Evolutionary conservation across 2,888 invertebrate genomes (phyloP), one percentile per base, ranked within the genome.

Genomic region (Diaprepes abbreviatus): DNA sequence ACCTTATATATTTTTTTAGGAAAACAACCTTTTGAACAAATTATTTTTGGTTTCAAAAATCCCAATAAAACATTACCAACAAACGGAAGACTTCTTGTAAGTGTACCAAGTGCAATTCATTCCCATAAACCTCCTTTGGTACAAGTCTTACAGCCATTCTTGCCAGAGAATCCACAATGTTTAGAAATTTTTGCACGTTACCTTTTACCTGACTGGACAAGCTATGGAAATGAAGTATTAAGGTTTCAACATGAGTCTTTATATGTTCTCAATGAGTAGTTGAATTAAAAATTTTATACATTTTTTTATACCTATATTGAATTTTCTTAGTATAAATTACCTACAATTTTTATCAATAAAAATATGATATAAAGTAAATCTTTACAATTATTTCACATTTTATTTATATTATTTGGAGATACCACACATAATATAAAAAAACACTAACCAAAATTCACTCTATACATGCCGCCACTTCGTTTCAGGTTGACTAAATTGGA

Each of bases 121-220:
- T 98, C 98, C 0, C 96, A 97, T 82, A 98, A 98, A 84, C 97
- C 97, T 38, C 96, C 97, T 0, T 84, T 98, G 62, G 79, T 85
- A 91, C 93, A 93, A 79, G 76, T 94, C 19, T 80, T 95, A 52
- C 83, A 85, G 73, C 81, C 85, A 0, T 91, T 87, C 81, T 74
- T 93, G 5, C 86, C 85, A 12, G 79, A 84, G 43, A 82, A 88
- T 21, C 87, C 91, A 2, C 86, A 88, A 72, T 92, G 92, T 76
- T 84, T 97, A 74, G 98, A 98, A 85, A 82, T 98, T 60, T 98
- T 97, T 86, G 97, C 97, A 0, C 88, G 98, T 74, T 96, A 95
- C 83, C 87, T 98, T 17, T 87, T 93, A 55, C 94, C 97, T 0
- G 87, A 89, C 21, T 96, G 94, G 84, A 93, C 93, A 0, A 94